Percentiles rank a stretch among this genome's conserved stretches.
These are phyloP conservation scores for Sinocyclocheilus grahami DNA, from an alignment of 2,113 vertebrate genomes.

Conservation along the genomic window DNA sequence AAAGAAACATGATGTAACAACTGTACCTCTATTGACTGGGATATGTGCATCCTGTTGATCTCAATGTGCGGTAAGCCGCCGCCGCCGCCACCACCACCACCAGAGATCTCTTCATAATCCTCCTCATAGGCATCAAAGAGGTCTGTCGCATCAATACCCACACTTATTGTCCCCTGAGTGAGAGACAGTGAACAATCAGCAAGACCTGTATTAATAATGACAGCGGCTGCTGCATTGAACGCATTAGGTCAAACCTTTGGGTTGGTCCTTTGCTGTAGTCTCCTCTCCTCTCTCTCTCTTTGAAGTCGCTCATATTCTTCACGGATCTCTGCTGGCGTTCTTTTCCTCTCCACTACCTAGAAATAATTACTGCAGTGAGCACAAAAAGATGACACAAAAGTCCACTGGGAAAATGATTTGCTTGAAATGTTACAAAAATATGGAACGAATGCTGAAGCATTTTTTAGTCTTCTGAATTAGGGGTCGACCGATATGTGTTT, in stretches of 20 bases:
- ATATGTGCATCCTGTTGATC: slow-evolving; percentile 99
- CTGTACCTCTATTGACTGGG: slow-evolving; percentile 95
- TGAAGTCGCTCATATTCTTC: slow-evolving; percentile 97
- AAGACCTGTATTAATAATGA: neutral
- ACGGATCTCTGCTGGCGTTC: slow-evolving; percentile 92
- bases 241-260: slow-evolving; percentile 83
- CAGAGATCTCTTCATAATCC: slow-evolving; percentile 86
- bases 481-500: no score
- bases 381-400: slow-evolving; percentile 7
- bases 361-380: slow-evolving; percentile 13
- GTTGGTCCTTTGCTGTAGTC: slow-evolving; percentile 95
- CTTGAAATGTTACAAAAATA: neutral
- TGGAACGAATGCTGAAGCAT: neutral
- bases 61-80: slow-evolving; percentile 87
- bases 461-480: neutral
- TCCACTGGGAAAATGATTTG: neutral
- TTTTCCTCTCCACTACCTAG: slow-evolving; percentile 93
- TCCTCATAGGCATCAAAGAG: slow-evolving; percentile 97
- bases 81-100: slow-evolving; percentile 60
- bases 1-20: neutral
- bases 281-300: slow-evolving; percentile 89
- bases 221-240: neutral
- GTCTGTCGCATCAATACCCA: slow-evolving; percentile 96
- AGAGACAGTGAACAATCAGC: slow-evolving; percentile 3
- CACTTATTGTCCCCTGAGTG: slow-evolving; percentile 91